Conservation (phyloP, 2,888 invertebrate species). For the Stenodema calcarata region DNA sequence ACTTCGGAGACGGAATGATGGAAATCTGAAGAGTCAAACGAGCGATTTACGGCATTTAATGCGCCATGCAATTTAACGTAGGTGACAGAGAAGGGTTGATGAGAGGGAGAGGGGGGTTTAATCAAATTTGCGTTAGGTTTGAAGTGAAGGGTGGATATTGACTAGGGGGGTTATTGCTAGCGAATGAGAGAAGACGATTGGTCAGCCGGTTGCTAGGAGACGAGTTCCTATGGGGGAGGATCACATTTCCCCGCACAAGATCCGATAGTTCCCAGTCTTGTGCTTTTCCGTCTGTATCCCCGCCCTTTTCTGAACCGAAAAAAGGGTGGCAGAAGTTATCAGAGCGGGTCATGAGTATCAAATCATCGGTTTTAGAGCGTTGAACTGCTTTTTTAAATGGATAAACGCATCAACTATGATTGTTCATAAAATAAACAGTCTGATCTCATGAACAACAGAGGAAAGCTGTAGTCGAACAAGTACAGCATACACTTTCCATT, state of each 20-base stretch:
- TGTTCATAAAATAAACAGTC: no score
- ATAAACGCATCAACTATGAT: no score
- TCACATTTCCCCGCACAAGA: slow-evolving; percentile 21
- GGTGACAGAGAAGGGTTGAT: not conserved
- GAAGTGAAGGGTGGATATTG: slow-evolving; percentile 48
- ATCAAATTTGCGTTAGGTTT: slow-evolving; percentile 43
- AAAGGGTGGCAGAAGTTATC: no score
- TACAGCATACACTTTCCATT: no score
- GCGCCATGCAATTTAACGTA: not conserved
- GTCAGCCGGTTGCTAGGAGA: slow-evolving; percentile 53
- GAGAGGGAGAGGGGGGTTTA: slow-evolving; percentile 38
- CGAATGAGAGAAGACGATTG: slow-evolving; percentile 51
- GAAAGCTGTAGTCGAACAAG: no score
- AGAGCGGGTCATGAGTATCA: no score
- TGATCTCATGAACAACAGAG: no score
- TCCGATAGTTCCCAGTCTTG: slow-evolving; percentile 20
- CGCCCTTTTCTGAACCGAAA: not conserved
- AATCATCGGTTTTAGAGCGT: no score
- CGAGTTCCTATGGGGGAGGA: slow-evolving; percentile 31
- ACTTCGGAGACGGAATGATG: no score
- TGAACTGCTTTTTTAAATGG: no score
- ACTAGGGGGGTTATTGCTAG: slow-evolving; percentile 47
- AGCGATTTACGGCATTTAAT: not conserved
- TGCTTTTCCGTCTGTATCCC: not conserved
- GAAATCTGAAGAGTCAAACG: not conserved